phyloP scores from a whole-genome alignment of 2,113 vertebrate species.

The Bubalus kerabau region DNA sequence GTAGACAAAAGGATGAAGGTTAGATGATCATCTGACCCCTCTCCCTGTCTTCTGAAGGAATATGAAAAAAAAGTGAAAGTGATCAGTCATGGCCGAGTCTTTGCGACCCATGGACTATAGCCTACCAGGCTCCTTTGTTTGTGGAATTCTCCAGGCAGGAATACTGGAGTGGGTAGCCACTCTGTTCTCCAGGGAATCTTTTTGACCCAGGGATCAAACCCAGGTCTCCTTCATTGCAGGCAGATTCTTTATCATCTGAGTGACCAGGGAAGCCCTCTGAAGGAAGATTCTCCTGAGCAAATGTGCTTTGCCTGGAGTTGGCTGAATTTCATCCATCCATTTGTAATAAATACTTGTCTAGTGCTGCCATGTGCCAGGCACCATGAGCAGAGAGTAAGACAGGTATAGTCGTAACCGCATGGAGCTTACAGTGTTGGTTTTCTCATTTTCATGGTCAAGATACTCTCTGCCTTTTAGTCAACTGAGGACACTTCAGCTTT shows the following conservation, averaged over 20 bases:
- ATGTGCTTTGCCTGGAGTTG: background rate
- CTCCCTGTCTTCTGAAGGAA: background rate
- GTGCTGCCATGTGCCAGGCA: too few species aligned
- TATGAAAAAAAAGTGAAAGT: background rate
- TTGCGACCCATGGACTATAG: background rate
- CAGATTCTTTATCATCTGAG: background rate
- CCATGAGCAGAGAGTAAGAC: background rate
- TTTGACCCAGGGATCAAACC: background rate
- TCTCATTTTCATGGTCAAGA: background rate
- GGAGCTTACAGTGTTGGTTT: background rate
- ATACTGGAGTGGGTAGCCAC: background rate
- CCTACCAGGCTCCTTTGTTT: background rate
- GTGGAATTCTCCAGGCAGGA: background rate
- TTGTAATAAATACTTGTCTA: background rate
- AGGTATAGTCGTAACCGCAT: background rate
- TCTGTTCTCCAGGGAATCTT: background rate
- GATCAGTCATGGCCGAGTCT: background rate
- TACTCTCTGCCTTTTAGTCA: background rate
- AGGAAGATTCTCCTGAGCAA: background rate
- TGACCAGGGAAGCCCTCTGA: background rate
- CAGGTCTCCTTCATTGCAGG: background rate
- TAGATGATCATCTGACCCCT: background rate
- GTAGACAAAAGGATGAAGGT: background rate
- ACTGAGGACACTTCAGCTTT: background rate
- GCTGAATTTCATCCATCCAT: background rate